These are phyloP conservation scores for Pentalonia nigronervosa DNA, from an alignment of 1,140 invertebrate genomes.

Conservation along the genomic window DNA sequence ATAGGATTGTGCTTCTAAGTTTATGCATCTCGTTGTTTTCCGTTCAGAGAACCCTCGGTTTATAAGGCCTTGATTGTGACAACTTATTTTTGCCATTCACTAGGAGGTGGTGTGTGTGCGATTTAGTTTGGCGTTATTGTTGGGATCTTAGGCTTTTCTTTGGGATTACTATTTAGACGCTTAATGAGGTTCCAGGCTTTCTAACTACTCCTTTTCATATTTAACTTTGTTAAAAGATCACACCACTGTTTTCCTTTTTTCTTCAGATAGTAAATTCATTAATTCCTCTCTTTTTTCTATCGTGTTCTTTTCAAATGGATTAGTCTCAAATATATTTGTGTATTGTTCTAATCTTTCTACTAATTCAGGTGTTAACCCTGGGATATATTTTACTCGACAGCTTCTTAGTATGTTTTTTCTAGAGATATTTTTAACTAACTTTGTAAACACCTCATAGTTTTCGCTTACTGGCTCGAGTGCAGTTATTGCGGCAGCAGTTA, in stretches of 20 bases:
- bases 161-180: slow-evolving; percentile 12
- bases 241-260: slow-evolving; percentile 41
- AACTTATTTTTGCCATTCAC: slow-evolving; percentile 41
- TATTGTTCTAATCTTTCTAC: slow-evolving; percentile 35
- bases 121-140: neutral
- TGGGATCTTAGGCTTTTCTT: neutral
- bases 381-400: neutral
- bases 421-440: too few relatives aligned
- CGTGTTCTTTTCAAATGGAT: slow-evolving; percentile 41
- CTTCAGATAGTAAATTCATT: neutral
- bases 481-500: too few relatives aligned
- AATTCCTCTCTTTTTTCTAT: slow-evolving; percentile 40
- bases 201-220: slow-evolving; percentile 46
- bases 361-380: too few relatives aligned
- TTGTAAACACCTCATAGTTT: too few relatives aligned
- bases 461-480: too few relatives aligned
- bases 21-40: slow-evolving; percentile 42
- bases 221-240: slow-evolving; percentile 13
- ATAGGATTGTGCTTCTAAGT: neutral
- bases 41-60: slow-evolving; percentile 2
- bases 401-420: too few relatives aligned
- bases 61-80: neutral
- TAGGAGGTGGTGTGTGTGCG: slow-evolving; percentile 24
- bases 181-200: slow-evolving; percentile 48
- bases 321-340: neutral